Base-by-base conservation (phyloP, 1,140 invertebrate genomes). In the Euborellia annulipes region DNA sequence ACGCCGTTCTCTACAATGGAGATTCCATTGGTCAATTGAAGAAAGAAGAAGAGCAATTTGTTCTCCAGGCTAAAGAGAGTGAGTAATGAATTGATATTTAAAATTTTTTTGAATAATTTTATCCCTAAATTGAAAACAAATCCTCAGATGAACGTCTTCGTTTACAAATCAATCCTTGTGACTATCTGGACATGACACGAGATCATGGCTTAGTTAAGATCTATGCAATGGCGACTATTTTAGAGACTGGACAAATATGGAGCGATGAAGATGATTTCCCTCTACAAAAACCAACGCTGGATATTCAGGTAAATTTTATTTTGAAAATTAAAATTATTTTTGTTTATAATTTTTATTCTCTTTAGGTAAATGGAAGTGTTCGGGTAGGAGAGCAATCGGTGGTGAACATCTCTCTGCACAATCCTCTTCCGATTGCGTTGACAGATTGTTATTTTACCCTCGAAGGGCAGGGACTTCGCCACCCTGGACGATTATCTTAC, bases 151-250 rank as follows among this genome's bases (percentile, higher is more conserved):
- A 62, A 45, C 50, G 53, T 22, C 41, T 66, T 13, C 47, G 42
- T n/a, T 44, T 66, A 36, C 49, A 34, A 3, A 58, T 67, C 11
- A 32, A 41, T 6, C 49, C 54, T 18, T 64, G 71, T 43, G 75
- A 79, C 34, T 82, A 82, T 55, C 62, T 77, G 60, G 64, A 70
- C 32, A 78, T 78, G 54, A 52, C 82, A 36, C 76, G 79, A 0
- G 79, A 82, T 52, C 73, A 79, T 54, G 68, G 70, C 17, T 69
- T 78, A 57, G 69, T 83, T 30, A 80, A 79, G 56, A 71, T 82
- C 19, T 72, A 75, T 47, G 72, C 73, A 6, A 71, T 78, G 59
- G 75, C 75, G 17, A 71, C 67, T 47, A 78, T 82, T 0, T 69
- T 73, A 51, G 76, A 79, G 53, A 81, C 79, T 0, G 66, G 70